These are phyloP conservation scores for Liolophura sinensis DNA, from an alignment of 1,140 invertebrate species.

Conservation along the genomic window DNA sequence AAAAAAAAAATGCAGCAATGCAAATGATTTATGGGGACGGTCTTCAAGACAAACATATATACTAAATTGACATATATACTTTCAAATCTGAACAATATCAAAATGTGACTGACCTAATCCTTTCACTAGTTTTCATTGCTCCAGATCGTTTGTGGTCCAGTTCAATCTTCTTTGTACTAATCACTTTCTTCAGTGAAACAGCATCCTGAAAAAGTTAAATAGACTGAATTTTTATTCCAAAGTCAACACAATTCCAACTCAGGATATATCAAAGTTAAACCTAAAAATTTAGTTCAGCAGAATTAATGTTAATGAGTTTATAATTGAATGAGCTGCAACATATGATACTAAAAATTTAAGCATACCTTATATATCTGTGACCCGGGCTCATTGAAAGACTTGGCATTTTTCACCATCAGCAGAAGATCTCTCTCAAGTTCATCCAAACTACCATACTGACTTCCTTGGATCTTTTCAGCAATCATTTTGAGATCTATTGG, in stretches of 20 bases:
- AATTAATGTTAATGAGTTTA: too few relatives aligned
- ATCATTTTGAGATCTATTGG: slow-evolving; percentile 59
- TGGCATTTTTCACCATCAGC: slow-evolving; percentile 93
- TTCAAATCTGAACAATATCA: not conserved
- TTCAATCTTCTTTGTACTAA: slow-evolving; percentile 67
- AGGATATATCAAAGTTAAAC: too few relatives aligned
- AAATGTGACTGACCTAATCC: slow-evolving; percentile 60
- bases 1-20: too few relatives aligned
- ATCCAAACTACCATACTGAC: slow-evolving; percentile 73
- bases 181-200: slow-evolving; percentile 81
- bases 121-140: slow-evolving; percentile 62
- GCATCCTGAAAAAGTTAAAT: slow-evolving; percentile 68
- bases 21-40: too few relatives aligned
- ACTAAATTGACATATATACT: too few relatives aligned
- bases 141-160: slow-evolving; percentile 64
- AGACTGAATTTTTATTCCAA: too few relatives aligned
- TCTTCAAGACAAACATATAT: too few relatives aligned
- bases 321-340: too few relatives aligned
- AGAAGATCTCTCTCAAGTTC: slow-evolving; percentile 91
- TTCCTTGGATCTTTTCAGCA: slow-evolving; percentile 69
- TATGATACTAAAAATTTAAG: too few relatives aligned
- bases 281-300: too few relatives aligned
- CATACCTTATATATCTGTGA: slow-evolving; percentile 88
- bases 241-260: too few relatives aligned
- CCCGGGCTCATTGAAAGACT: slow-evolving; percentile 93